Conservation (phyloP, 1,140 invertebrate genomes). For the Oedothorax gibbosus region DNA sequence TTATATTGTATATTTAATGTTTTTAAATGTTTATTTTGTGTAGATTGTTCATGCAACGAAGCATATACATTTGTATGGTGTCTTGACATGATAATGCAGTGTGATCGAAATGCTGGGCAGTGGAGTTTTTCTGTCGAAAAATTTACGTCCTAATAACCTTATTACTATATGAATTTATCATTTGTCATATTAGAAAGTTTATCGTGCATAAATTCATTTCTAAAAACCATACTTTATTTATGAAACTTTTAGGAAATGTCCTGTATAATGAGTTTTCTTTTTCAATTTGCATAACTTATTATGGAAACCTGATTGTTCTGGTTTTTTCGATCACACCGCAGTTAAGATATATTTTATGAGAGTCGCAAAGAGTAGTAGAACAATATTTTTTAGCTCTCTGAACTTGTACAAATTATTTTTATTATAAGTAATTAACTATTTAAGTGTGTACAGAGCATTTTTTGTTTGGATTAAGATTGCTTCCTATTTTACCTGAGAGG, state of each 20-base stretch:
- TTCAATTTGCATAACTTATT: too few species aligned
- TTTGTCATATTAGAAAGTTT: background rate
- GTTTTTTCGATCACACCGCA: too few species aligned
- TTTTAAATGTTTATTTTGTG: constrained; percentile 55
- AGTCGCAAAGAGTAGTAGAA: background rate
- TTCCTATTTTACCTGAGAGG: constrained; percentile 50
- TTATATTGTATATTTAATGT: constrained; percentile 59
- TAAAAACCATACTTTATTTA: background rate
- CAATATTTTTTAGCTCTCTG: constrained; percentile 56
- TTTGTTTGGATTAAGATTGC: constrained; percentile 43
- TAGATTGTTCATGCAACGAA: background rate
- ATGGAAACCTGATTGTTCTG: too few species aligned
- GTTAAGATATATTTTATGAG: background rate
- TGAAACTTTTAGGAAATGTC: background rate
- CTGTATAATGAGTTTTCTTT: background rate
- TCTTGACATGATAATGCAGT: background rate
- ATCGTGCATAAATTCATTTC: background rate
- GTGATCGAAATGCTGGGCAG: background rate
- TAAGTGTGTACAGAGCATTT: constrained; percentile 48
- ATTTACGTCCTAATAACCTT: background rate
- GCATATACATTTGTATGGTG: background rate
- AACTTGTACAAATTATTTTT: constrained; percentile 60
- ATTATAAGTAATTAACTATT: constrained; percentile 36
- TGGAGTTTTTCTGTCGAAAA: background rate
- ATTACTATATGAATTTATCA: background rate